These are phyloP conservation scores for Fratercula arctica DNA, from an alignment of 2,797 vertebrate genomes.

Conservation along the genomic window DNA sequence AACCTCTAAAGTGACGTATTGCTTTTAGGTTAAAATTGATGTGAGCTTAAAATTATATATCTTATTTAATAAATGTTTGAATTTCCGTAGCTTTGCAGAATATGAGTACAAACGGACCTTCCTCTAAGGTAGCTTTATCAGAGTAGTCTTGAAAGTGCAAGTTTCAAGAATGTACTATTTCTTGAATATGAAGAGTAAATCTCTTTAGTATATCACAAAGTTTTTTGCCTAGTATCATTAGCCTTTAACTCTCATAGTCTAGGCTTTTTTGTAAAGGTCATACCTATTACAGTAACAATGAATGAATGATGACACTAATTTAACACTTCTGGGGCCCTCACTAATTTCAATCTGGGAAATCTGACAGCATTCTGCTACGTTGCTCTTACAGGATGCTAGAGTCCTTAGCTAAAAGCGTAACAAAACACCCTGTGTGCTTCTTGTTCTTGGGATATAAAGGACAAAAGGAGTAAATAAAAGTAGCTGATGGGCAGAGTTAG, in stretches of 20 bases:
- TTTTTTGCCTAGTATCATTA: not conserved
- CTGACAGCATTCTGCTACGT: not conserved
- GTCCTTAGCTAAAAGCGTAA: not conserved
- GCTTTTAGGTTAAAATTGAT: constrained; percentile 52
- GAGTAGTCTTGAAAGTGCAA: not conserved
- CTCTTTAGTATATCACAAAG: not conserved
- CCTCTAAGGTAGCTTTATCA: not conserved
- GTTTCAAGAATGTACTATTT: not conserved
- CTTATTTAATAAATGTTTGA: not conserved
- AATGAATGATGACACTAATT: not conserved
- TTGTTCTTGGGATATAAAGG: not conserved
- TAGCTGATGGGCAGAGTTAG: not conserved
- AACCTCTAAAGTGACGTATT: constrained; percentile 26
- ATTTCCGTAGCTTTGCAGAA: constrained; percentile 7
- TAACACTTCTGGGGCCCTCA: not conserved
- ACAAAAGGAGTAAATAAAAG: not conserved
- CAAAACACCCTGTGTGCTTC: not conserved
- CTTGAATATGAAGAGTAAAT: not conserved
- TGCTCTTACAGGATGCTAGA: not conserved
- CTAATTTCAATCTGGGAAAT: not conserved
- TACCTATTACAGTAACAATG: not conserved
- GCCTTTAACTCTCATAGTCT: not conserved
- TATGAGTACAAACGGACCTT: not conserved
- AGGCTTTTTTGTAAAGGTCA: not conserved
- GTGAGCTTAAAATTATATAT: constrained; percentile 12